Conservation (phyloP, 1,140 invertebrate species). For the Proales similis region DNA sequence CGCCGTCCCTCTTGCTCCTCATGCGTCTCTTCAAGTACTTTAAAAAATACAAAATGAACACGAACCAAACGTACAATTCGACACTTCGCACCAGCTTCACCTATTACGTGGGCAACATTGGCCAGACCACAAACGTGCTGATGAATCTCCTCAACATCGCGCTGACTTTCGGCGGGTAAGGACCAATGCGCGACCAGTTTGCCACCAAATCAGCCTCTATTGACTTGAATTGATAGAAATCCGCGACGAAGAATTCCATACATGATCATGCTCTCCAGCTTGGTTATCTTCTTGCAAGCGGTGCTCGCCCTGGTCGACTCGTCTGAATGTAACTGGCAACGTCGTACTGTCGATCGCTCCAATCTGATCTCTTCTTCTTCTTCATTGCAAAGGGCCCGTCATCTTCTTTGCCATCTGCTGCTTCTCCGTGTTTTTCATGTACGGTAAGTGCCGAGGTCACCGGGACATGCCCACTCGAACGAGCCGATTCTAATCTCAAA, state of each 20-base stretch:
- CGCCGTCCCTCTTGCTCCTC: background rate
- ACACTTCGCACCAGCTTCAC: conserved; percentile 1
- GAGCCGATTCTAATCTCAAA: no score
- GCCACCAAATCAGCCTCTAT: background rate
- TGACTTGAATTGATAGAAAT: conserved; percentile 16
- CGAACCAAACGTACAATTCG: background rate
- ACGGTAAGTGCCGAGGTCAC: background rate
- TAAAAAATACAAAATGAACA: conserved; percentile 20
- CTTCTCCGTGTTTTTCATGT: conserved; percentile 30
- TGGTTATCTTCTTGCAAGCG: conserved; percentile 13
- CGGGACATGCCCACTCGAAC: no score
- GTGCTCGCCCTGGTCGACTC: conserved; percentile 23
- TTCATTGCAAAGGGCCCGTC: conserved; percentile 2
- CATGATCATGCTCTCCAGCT: conserved; percentile 7
- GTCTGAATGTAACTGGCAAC: conserved; percentile 26
- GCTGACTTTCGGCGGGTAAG: conserved; percentile 10
- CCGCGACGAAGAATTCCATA: conserved; percentile 32
- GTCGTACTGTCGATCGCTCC: no score
- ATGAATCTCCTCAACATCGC: conserved; percentile 30
- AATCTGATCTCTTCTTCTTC: background rate
- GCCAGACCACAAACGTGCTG: conserved; percentile 28
- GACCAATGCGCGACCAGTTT: no score
- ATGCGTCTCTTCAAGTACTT: conserved; percentile 9
- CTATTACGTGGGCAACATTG: conserved; percentile 22
- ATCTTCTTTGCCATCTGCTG: conserved; percentile 7